Conservation (phyloP, 2,113 vertebrate species). For the Struthidea cinerea region DNA sequence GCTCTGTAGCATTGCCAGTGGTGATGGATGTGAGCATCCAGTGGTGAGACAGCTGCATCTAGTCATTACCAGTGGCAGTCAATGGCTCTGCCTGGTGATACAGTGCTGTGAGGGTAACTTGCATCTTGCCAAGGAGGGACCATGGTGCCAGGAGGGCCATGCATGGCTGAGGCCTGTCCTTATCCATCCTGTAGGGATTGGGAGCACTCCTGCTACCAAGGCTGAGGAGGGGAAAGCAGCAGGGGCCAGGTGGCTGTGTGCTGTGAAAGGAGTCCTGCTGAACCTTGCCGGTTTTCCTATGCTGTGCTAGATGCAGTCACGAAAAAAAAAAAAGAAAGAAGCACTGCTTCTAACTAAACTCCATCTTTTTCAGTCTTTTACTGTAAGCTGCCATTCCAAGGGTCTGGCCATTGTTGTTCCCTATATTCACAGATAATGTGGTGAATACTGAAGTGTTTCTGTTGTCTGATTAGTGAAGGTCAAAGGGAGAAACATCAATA, state of each 20-base stretch:
- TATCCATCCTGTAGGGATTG: background rate
- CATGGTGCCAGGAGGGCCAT: accelerated
- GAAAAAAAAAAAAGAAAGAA: background rate
- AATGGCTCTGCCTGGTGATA: background rate
- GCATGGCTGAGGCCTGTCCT: too few species aligned
- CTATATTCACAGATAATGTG: background rate
- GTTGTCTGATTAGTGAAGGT: background rate
- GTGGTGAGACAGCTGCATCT: background rate
- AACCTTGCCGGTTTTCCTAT: background rate
- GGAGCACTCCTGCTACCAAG: background rate
- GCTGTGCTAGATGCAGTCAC: background rate
- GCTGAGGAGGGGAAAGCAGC: background rate
- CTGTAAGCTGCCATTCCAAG: background rate
- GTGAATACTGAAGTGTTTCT: background rate
- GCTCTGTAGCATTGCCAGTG: background rate
- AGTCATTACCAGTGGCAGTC: background rate
- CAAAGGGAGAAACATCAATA: background rate
- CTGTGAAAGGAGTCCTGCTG: background rate
- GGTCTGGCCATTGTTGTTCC: background rate
- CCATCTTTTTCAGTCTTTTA: background rate
- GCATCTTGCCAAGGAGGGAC: background rate
- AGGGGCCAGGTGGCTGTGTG: too few species aligned
- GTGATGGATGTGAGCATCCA: background rate
- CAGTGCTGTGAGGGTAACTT: background rate
- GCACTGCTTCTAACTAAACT: background rate